Base-by-base conservation (phyloP, 2,113 vertebrate species). In the Agelaius tricolor region DNA sequence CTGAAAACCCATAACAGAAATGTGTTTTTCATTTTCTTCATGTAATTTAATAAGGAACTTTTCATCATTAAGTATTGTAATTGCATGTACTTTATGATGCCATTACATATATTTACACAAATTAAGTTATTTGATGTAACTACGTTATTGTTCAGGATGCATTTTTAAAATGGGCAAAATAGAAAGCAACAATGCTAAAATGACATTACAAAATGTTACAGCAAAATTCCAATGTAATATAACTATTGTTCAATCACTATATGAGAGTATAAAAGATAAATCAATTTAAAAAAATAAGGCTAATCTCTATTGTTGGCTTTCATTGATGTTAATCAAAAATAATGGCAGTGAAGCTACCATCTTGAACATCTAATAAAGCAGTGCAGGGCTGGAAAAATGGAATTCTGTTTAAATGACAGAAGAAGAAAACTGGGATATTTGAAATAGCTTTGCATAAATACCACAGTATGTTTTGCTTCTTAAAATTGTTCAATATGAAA, bases 11-110 rank as follows among this genome's bases (percentile, higher is more conserved):
- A 62, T 96, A 96, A 93, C 90, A 96, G 88, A 93, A 95, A 96
- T 79, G 96, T 94, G 96, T 90, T 95, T 97, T 97, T 97, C 96
- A 96, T 97, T 96, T 97, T 97, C 93, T 54, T 96, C 93, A 94
- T 96, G 73, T 90, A 96, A 97, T 96, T 95, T 90, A 92, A 87
- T 90, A 84, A 96, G 95, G 57, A 96, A 97, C 96, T 96, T 94
- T 96, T 96, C 96, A 96, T 96, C 93, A 97, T 96, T 97, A 96
- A 84, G 69, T 96, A 97, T 92, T 79, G 54, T 96, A 96, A 96
- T 94, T 92, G 84, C 88, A 73, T 94, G 88, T 97, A 61, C 83
- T 97, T 96, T 84, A 96, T 96, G 93, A 94, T 96, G 73, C 86
- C 88, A 96, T 97, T 96, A 93, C 88, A 87, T 96, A 89, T 92